Evolutionary conservation across 2,113 vertebrate genomes (phyloP).

Genomic region (Isurus oxyrinchus): DNA sequence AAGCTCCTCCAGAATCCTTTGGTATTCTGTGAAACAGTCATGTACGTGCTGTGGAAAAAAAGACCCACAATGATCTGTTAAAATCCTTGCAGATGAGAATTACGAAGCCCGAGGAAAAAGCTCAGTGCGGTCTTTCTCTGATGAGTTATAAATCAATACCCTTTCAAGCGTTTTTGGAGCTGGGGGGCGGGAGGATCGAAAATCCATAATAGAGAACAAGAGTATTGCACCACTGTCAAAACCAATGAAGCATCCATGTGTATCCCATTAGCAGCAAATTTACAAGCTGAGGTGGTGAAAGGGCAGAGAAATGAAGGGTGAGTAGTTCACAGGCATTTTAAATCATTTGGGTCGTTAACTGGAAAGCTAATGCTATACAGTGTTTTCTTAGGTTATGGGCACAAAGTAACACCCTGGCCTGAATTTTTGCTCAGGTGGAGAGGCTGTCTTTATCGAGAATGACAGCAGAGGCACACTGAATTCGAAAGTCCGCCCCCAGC

Average conservation of each 20-base stretch:
- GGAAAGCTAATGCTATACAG: background rate
- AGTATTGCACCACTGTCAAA: background rate
- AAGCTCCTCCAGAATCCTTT: background rate
- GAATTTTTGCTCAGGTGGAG: too few relatives aligned
- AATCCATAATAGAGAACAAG: background rate
- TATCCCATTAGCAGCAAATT: background rate
- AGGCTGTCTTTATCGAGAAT: too few relatives aligned
- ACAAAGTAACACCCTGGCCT: background rate
- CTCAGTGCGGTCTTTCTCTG: background rate
- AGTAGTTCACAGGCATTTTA: background rate
- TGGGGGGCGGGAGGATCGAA: background rate
- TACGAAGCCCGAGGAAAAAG: too few relatives aligned
- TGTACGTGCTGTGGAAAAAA: background rate
- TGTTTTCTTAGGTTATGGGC: background rate
- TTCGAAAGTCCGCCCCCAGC: too few relatives aligned
- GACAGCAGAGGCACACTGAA: too few relatives aligned
- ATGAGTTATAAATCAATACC: background rate
- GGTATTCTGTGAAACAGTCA: background rate
- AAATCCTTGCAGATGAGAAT: background rate
- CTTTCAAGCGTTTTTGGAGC: background rate
- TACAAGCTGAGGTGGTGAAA: background rate
- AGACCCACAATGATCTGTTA: background rate
- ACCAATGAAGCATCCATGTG: background rate
- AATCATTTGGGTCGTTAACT: background rate
- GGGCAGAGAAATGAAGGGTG: background rate